phyloP scores from a whole-genome alignment of 2,113 vertebrate species.

The Perca fluviatilis region DNA sequence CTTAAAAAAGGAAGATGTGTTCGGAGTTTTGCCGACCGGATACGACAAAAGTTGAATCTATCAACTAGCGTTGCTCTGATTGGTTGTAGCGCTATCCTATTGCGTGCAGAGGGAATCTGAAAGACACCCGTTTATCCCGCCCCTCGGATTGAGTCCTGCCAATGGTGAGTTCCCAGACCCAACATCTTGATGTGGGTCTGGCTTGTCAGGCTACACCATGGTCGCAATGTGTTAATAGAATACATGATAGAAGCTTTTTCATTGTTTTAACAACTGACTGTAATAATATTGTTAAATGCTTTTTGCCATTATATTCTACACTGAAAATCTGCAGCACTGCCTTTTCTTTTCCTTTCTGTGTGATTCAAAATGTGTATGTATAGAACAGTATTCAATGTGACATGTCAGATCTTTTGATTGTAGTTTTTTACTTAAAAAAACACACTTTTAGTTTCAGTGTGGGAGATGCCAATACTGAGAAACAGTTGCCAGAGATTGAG shows the following conservation, averaged over 20 bases:
- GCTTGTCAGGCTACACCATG: background rate
- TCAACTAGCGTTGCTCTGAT: no score
- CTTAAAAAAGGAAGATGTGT: no score
- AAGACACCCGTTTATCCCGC: no score
- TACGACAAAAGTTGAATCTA: no score
- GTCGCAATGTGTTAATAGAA: slow-evolving; percentile 29
- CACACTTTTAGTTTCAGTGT: background rate
- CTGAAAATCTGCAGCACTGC: slow-evolving; percentile 74
- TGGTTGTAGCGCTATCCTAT: no score
- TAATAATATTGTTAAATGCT: slow-evolving; percentile 42
- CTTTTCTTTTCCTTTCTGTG: slow-evolving; percentile 41
- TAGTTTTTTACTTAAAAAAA: slow-evolving; percentile 6
- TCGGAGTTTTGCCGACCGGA: no score
- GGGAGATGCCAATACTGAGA: slow-evolving; percentile 45
- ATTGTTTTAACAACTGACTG: slow-evolving; percentile 54
- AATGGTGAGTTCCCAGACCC: no score
- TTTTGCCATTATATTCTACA: slow-evolving; percentile 65
- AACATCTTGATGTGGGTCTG: no score
- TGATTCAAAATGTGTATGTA: slow-evolving; percentile 58
- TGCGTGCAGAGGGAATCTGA: no score
- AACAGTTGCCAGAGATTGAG: slow-evolving; percentile 45
- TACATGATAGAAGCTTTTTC: slow-evolving; percentile 41
- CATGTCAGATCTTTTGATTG: slow-evolving; percentile 44
- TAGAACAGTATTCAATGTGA: slow-evolving; percentile 51
- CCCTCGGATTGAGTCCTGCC: no score